Base-by-base conservation (phyloP, 2,888 invertebrate species). In the Heliothis peltigera region DNA sequence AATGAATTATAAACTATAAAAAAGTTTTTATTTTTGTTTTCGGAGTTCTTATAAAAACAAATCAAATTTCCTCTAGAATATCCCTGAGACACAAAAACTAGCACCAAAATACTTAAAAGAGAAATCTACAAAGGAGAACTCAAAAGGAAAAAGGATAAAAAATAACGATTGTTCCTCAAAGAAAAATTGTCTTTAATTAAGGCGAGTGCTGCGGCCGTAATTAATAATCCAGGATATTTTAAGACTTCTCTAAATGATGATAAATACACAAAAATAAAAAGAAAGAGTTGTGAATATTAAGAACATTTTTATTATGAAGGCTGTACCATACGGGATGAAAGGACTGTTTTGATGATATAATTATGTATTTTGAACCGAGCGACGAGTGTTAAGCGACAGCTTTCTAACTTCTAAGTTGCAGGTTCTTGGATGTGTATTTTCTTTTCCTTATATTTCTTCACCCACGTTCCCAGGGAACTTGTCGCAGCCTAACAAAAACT, bases 151-250 rank as follows among this genome's bases (percentile, higher is more conserved):
- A 6, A 5, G 21, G 39, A 49, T 28, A 19, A 10, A 18, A 51
- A 22, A 42, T 3, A 44, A 25, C 4, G 10, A 12, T 25, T n/a
- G 47, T 32, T 32, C 32, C 8, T 49, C 4, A 8, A 69, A 49
- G 35, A 7, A 21, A 64, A 42, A 2, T 43, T 54, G 70, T 70
- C 39, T 67, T 62, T 44, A 62, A 54, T 19, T 44, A 19, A 21
- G 8, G 4, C 6, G 48, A 44, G 39, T 15, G 28, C 58, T 12
- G 43, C 35, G 39, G 15, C 28, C 17, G 21, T 39, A 19, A 68
- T 55, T 19, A 63, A 63, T 63, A n/a, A 55, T 64, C 39, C n/a
- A 25, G 55, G 51, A 54, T 51, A 22, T 39, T 51, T 54, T 64
- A 44, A 55, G 54, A 10, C 52, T n/a, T 18, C 51, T 70, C 43